phyloP scores from a whole-genome alignment of 37 sponge, comb jelly and placozoan genomes.

The Halichondria panicea region DNA sequence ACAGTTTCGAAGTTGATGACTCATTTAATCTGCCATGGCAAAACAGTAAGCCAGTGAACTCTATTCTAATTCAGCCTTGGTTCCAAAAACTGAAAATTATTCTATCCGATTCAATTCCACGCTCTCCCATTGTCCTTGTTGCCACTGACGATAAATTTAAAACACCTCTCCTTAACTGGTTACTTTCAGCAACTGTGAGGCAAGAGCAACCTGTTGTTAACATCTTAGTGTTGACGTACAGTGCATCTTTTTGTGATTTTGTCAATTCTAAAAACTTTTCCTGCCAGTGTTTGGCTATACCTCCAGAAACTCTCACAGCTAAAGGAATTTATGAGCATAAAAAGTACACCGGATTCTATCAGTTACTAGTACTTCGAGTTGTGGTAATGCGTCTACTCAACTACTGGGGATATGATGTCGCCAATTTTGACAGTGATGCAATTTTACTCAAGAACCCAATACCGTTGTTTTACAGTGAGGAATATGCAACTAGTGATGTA shows the following conservation, averaged over 20 bases:
- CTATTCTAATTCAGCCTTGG: no score
- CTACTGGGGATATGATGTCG: constrained; percentile 24
- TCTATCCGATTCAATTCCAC: neutral
- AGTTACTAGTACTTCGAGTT: constrained; percentile 3
- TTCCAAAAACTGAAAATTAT: neutral
- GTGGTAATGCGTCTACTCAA: constrained; percentile 21
- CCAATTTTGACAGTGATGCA: constrained; percentile 21
- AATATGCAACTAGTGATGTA: constrained; percentile 16
- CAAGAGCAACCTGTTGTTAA: constrained; percentile 1
- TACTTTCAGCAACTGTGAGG: neutral
- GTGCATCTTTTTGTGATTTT: neutral
- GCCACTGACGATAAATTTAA: neutral
- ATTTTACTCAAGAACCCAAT: constrained; percentile 18
- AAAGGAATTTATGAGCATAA: neutral
- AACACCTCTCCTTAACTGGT: constrained; percentile 21
- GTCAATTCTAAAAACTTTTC: neutral
- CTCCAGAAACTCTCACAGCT: neutral
- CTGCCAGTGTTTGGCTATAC: neutral
- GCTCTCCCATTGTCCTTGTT: neutral
- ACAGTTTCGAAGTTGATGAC: no score
- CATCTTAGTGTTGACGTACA: constrained; percentile 3
- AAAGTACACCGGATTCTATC: neutral
- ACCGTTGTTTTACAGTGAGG: neutral
- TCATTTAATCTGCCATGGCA: no score
- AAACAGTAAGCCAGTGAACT: no score